phyloP scores from a whole-genome alignment of 2,113 vertebrate genomes.

The Condylura cristata region DNA sequence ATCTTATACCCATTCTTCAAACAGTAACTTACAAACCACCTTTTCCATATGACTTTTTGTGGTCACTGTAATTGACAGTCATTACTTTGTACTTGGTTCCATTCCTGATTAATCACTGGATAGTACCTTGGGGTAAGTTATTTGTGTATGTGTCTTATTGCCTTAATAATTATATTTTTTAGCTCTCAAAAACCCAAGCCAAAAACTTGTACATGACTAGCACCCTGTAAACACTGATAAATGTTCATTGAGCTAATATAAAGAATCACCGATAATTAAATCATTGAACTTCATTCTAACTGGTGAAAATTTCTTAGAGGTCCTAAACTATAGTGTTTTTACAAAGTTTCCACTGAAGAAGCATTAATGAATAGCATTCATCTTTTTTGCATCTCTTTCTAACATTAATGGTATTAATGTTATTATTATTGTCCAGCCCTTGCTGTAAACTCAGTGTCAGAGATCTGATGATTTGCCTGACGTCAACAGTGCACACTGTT shows the following conservation, averaged over 20 bases:
- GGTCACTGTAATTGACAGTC: not conserved
- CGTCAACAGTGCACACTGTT: conserved; percentile 46
- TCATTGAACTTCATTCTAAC: conserved; percentile 53
- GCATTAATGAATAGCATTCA: too few species aligned
- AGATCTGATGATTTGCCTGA: conserved; percentile 29
- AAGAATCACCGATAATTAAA: not conserved
- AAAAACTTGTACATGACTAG: not conserved
- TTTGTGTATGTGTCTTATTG: not conserved
- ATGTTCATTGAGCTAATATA: conserved; percentile 40
- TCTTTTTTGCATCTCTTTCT: too few species aligned
- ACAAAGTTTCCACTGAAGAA: conserved; percentile 1
- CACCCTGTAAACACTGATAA: conserved; percentile 1
- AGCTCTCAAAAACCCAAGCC: not conserved
- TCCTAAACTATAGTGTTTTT: conserved; percentile 20
- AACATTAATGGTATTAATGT: too few species aligned
- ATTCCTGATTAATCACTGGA: not conserved
- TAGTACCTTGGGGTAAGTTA: not conserved
- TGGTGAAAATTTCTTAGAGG: conserved; percentile 33
- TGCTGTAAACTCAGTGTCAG: conserved; percentile 6
- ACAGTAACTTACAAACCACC: not conserved
- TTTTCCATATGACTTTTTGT: not conserved
- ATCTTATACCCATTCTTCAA: not conserved
- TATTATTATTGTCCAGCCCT: not conserved
- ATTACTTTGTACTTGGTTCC: not conserved
- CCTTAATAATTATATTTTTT: conserved; percentile 14